Base-by-base conservation (phyloP, 2,888 invertebrate genomes). In the Tiphia femorata region DNA sequence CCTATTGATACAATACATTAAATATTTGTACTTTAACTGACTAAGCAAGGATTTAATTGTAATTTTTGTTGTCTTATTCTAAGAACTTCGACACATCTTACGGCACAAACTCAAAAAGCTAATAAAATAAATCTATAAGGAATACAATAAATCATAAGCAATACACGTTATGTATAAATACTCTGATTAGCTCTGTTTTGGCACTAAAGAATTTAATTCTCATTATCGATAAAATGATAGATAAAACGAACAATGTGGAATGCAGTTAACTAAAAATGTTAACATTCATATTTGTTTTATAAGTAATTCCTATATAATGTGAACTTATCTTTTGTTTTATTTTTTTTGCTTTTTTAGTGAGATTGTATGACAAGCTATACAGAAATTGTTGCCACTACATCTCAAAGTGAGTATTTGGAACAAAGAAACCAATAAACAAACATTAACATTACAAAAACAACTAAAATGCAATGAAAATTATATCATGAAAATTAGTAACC, bases 11-110 rank as follows among this genome's bases (percentile, higher is more conserved):
- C 77, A 82, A 83, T 84, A 84, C 88, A 87, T 87, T 88, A 88
- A 90, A 90, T 90, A 90, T 91, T 91, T 91, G 91, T 91, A 91
- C 91, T 91, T 90, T 88, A 90, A 90, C 90, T 90, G 91, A 91
- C 91, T 91, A 91, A 90, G 89, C 87, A 88, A 89, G 88, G 76
- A 78, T 77, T 74, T 77, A 33, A 75, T 70, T 64, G 56, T 71
- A 71, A 73, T 63, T 62, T 65, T 67, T 64, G 58, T 62, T 54
- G 62, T 42, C 49, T 52, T 53, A 46, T 33, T 30, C 52, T 60
- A 57, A 63, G 52, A 60, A 49, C 51, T 51, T 58, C 57, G 38
- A 55, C 51, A 51, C 12, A 38, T 43, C 12, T 25, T 46, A 27
- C 23, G 46, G 38, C 46, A 57, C 54, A 54, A 49, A 68, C 65